A percentile compares a stretch with the other conserved stretches of the same genome.
Conservation (phyloP, 2,888 invertebrate genomes). For the Metacarcinus magister region DNA sequence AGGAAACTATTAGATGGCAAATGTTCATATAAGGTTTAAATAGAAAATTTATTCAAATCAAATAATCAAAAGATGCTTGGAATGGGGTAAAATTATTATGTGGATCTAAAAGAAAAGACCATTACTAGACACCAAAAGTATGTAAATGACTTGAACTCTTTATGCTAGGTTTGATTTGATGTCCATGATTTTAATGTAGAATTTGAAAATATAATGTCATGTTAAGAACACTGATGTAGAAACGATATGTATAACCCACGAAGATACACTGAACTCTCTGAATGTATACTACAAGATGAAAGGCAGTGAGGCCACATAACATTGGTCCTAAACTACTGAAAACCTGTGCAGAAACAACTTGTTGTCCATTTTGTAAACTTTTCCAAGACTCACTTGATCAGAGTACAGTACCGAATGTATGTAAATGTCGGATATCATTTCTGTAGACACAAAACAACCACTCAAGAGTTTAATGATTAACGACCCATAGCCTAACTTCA, state of each 20-base stretch:
- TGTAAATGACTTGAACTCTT: not conserved
- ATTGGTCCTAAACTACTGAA: not conserved
- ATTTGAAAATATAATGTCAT: not conserved
- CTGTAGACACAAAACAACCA: constrained; percentile 8
- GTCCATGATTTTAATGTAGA: not conserved
- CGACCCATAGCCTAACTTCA: constrained; percentile 16
- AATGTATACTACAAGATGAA: not conserved
- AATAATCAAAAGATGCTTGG: constrained; percentile 45
- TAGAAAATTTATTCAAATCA: constrained; percentile 29
- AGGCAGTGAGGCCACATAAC: constrained; percentile 49
- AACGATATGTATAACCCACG: not conserved
- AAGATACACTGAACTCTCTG: constrained; percentile 6
- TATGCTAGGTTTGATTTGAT: too few species aligned
- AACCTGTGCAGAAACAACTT: constrained; percentile 15
- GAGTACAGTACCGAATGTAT: not conserved
- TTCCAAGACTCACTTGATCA: constrained; percentile 34
- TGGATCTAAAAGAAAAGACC: not conserved
- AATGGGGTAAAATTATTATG: not conserved
- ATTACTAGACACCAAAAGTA: constrained; percentile 30
- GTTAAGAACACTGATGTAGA: not conserved
- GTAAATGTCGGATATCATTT: constrained; percentile 35
- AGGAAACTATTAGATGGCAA: constrained; percentile 5
- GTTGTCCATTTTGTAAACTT: not conserved
- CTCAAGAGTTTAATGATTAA: not conserved
- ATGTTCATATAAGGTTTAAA: constrained; percentile 6